These are phyloP conservation scores for Halichondria panicea DNA, from an alignment of 37 sponge, comb jelly and placozoan species.

Conservation along the genomic window DNA sequence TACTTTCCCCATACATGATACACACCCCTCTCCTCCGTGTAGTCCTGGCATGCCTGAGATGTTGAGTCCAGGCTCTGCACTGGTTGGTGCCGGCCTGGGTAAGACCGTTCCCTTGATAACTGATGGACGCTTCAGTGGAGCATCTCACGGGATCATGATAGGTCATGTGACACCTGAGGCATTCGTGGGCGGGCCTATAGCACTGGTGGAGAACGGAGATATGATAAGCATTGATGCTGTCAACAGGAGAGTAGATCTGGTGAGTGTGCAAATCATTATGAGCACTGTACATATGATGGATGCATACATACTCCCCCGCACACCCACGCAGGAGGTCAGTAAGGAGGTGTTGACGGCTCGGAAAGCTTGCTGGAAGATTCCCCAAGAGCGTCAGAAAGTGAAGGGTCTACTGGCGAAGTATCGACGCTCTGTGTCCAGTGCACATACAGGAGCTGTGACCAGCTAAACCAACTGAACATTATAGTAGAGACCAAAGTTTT, in stretches of 20 bases:
- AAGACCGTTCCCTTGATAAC: constrained; percentile 65
- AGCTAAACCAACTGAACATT: too few species aligned
- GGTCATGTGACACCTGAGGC: constrained; percentile 74
- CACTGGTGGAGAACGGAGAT: constrained; percentile 54
- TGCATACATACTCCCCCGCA: too few species aligned
- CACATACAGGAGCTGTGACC: constrained; percentile 62
- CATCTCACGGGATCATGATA: constrained; percentile 76
- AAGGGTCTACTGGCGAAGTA: constrained; percentile 63
- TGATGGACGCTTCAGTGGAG: constrained; percentile 78
- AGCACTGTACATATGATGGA: too few species aligned
- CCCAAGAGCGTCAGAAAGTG: not conserved
- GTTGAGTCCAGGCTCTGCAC: constrained; percentile 77
- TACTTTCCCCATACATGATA: too few species aligned
- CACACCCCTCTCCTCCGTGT: too few species aligned
- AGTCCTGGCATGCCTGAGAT: constrained; percentile 87
- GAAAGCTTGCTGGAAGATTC: constrained; percentile 12
- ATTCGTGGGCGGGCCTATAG: constrained; percentile 48
- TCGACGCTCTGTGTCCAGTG: constrained; percentile 46
- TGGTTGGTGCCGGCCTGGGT: constrained; percentile 73
- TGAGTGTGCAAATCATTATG: too few species aligned
- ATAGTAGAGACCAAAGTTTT: too few species aligned
- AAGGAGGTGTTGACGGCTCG: constrained; percentile 23
- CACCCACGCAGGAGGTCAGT: constrained; percentile 51
- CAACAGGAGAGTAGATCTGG: constrained; percentile 33
- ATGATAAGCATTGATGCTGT: constrained; percentile 32